Evolutionary conservation across 2,113 vertebrate genomes (phyloP).

Genomic region (Bos indicus): DNA sequence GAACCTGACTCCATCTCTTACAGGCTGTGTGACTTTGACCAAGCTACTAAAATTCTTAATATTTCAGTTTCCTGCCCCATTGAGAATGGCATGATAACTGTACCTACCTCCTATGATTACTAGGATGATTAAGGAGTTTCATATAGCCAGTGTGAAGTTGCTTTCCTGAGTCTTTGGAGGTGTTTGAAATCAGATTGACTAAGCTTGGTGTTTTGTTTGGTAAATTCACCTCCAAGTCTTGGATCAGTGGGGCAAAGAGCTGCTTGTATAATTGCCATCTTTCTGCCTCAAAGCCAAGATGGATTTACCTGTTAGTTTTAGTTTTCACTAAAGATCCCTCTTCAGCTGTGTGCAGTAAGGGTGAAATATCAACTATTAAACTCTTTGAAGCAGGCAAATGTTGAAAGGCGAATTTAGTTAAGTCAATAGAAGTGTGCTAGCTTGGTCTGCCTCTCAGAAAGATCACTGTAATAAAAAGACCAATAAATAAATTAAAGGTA

Average conservation of each 20-base stretch:
- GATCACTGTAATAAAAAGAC: conserved; percentile 13
- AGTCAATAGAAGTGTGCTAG: conserved; percentile 55
- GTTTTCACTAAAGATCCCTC: conserved; percentile 49
- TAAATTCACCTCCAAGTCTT: background rate
- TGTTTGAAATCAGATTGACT: background rate
- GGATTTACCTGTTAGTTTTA: conserved; percentile 53
- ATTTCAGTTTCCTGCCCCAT: background rate
- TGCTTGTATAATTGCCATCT: conserved; percentile 4
- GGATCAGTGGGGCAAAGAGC: background rate
- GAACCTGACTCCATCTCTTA: background rate
- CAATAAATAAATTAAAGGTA: conserved; percentile 61
- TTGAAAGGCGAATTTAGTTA: conserved; percentile 55
- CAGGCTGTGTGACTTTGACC: background rate
- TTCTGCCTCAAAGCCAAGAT: conserved; percentile 44
- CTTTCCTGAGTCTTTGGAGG: background rate
- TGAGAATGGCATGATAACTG: background rate
- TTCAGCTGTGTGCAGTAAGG: conserved; percentile 31
- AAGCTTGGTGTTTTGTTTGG: conserved; percentile 7
- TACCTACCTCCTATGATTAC: background rate
- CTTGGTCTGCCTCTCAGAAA: conserved; percentile 53
- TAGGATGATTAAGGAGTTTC: background rate
- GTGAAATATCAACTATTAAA: conserved; percentile 57
- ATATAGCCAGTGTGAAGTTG: background rate
- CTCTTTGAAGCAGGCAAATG: conserved; percentile 57
- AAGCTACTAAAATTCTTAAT: background rate